phyloP scores from a whole-genome alignment of 2,797 vertebrate species.

The Hafferia zeledoni region DNA sequence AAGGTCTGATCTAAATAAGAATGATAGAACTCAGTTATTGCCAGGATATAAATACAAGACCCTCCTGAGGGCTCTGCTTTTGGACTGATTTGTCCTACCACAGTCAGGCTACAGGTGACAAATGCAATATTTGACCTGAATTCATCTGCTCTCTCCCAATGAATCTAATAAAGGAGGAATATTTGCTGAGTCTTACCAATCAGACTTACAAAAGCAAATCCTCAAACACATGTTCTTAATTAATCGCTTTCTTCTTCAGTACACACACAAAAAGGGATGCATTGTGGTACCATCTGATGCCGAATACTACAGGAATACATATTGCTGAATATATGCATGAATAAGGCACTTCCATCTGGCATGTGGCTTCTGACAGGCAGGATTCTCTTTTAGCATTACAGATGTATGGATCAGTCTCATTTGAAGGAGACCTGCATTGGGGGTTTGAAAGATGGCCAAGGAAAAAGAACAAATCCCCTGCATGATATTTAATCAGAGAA shows the following conservation, averaged over 20 bases:
- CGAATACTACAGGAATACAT: neutral
- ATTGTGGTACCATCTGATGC: neutral
- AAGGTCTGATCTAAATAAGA: neutral
- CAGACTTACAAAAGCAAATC: conserved; percentile 7
- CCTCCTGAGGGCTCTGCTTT: neutral
- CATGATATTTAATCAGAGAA: neutral
- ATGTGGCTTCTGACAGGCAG: neutral
- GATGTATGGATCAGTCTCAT: neutral
- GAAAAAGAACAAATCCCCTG: neutral
- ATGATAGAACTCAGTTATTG: neutral
- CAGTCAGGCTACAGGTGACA: neutral
- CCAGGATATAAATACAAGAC: neutral
- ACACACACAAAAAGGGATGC: neutral
- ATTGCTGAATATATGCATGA: neutral
- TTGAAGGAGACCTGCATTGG: neutral
- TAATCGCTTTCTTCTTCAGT: neutral
- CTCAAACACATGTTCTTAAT: neutral
- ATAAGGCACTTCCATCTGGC: neutral
- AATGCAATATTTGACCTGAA: neutral
- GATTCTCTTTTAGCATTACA: neutral
- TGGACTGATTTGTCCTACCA: neutral
- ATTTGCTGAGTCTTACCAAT: neutral
- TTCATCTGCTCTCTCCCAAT: neutral
- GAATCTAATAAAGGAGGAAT: neutral
- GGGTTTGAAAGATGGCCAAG: neutral